Percentiles rank a stretch among this genome's conserved stretches.
Evolutionary conservation across 2,797 vertebrate genomes (phyloP).

Genomic region (Rhynchonycteris naso): DNA sequence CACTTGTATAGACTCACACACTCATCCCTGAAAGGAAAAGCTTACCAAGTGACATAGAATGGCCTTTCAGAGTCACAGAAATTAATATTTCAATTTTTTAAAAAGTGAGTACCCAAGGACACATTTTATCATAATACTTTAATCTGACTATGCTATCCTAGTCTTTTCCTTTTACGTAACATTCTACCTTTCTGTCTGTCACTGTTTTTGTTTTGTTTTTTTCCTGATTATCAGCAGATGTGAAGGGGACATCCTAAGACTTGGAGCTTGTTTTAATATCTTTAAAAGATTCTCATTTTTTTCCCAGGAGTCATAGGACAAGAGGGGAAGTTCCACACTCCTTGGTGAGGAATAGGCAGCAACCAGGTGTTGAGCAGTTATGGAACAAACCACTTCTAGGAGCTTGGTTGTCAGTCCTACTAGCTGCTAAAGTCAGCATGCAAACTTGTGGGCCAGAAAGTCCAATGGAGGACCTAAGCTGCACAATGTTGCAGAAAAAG

Average conservation of each 20-base stretch:
- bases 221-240: slow-evolving; percentile 58
- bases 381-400: rapidly evolving
- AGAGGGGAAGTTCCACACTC: slow-evolving; percentile 67
- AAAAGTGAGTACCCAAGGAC: not conserved
- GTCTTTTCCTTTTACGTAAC: not conserved
- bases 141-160: not conserved
- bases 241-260: slow-evolving; percentile 62
- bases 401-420: rapidly evolving
- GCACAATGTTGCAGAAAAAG: rapidly evolving
- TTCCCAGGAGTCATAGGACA: slow-evolving; percentile 66
- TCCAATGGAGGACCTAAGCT: rapidly evolving
- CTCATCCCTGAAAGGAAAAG: no score
- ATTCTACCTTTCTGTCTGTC: slow-evolving; percentile 61
- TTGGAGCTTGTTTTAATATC: slow-evolving; percentile 81
- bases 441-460: rapidly evolving
- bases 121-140: not conserved
- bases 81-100: not conserved
- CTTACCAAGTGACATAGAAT: not conserved
- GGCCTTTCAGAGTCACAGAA: not conserved
- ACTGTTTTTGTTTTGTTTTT: not conserved
- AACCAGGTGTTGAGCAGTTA: rapidly evolving
- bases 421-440: rapidly evolving
- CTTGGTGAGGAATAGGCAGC: slow-evolving; percentile 21
- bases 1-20: rapidly evolving
- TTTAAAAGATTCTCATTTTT: slow-evolving; percentile 75